Evolutionary conservation across 2,113 vertebrate species (phyloP).

Genomic region (western clawed frog (Xenopus tropicalis)): UCB_Xtro_10.0 CM004449.2:65912001-65912500

Average conservation of each 20-base stretch:
- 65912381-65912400: too few relatives aligned
- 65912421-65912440: too few relatives aligned
- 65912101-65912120: conserved; percentile 44
- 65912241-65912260: conserved; percentile 13
- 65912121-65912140: conserved; percentile 59
- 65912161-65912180: conserved; percentile 46
- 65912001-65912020: too few relatives aligned
- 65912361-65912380: too few relatives aligned
- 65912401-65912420: too few relatives aligned
- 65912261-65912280: conserved; percentile 50
- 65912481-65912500: too few relatives aligned
- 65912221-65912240: conserved; percentile 33
- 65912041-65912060: conserved; percentile 59
- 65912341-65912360: too few relatives aligned
- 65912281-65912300: conserved; percentile 21
- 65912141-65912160: conserved; percentile 58
- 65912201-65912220: conserved; percentile 11
- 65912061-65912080: conserved; percentile 47
- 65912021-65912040: too few relatives aligned
- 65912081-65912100: conserved; percentile 40
- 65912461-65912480: too few relatives aligned
- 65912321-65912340: too few relatives aligned
- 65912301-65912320: background rate
- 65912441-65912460: too few relatives aligned
- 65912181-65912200: conserved; percentile 41